Base-by-base conservation (phyloP, 2,888 invertebrate species). In the Drosophila quinaria region DNA sequence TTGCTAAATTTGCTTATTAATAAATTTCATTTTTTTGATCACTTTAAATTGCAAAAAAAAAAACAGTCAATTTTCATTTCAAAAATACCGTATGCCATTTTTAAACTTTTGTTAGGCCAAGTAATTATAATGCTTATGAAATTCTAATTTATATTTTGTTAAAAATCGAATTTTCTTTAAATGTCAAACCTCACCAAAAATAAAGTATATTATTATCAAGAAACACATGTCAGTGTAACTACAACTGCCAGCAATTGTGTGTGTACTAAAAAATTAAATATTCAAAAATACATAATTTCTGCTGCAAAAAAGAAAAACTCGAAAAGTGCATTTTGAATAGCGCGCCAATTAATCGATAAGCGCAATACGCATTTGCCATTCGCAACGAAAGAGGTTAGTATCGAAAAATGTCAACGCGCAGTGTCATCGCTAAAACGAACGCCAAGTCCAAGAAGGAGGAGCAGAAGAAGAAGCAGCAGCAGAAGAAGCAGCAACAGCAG, bases 371-470 rank as follows among this genome's bases (percentile, higher is more conserved):
- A 8, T 56, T 41, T 60, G 52, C n/a, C 64, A 70, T 61, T 74
- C 64, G 1, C 56, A 31, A 1, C 6, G 49, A 17, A 41, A 4
- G 8, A 6, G 8, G n/a, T 35, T 6, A 6, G 25, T 13, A 9
- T n/a, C 22, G n/a, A 6, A 31, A 37, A 19, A 33, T 63, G 39
- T 22, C 44, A 62, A 63, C 56, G 56, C 9, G 11, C 19, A 11
- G 11, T 51, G 25, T 17, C 31, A 59, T 74, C 62, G 29, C 11
- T 35, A 50, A n/a, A 46, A 46, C 4, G 41, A 61, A 70, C 37
- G 52, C 58, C 19, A 70, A 63, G 33, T 54, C 17, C 15, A 77
- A 72, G 81, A 78, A 81, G 50, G 78, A 89, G 33, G 1, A 25
- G 25, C 5, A 25, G 25, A 25, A 25, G 25, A 5, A 25, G 25